These are phyloP conservation scores for Junco hyemalis DNA, from an alignment of 2,113 vertebrate species.

Conservation along the genomic window DNA sequence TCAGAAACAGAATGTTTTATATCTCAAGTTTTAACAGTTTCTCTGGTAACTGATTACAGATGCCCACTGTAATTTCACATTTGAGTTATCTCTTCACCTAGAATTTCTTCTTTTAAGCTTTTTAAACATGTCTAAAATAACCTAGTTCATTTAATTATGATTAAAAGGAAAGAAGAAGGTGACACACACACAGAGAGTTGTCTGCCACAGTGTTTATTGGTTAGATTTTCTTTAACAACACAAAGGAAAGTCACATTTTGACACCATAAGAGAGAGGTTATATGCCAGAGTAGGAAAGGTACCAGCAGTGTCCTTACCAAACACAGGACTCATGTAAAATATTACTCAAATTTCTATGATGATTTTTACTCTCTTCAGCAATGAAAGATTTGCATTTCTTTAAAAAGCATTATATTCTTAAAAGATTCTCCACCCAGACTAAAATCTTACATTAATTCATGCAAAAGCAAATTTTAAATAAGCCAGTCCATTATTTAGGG, in stretches of 20 bases:
- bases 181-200: neutral
- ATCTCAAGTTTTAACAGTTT: neutral
- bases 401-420: neutral
- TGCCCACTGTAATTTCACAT: neutral
- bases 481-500: neutral
- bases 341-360: neutral
- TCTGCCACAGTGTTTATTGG: rapidly evolving
- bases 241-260: neutral
- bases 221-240: neutral
- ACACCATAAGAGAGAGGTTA: neutral
- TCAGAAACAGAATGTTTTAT: neutral
- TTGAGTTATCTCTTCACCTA: neutral
- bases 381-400: neutral
- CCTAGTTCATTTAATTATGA: neutral
- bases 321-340: neutral
- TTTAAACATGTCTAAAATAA: neutral
- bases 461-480: neutral
- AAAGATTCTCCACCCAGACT: neutral
- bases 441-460: neutral
- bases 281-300: neutral
- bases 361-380: neutral
- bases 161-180: neutral
- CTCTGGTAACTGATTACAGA: neutral
- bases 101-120: neutral
- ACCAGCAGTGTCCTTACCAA: neutral